Base-by-base conservation (phyloP, 2,113 vertebrate genomes). In the Paradisaea rubra region DNA sequence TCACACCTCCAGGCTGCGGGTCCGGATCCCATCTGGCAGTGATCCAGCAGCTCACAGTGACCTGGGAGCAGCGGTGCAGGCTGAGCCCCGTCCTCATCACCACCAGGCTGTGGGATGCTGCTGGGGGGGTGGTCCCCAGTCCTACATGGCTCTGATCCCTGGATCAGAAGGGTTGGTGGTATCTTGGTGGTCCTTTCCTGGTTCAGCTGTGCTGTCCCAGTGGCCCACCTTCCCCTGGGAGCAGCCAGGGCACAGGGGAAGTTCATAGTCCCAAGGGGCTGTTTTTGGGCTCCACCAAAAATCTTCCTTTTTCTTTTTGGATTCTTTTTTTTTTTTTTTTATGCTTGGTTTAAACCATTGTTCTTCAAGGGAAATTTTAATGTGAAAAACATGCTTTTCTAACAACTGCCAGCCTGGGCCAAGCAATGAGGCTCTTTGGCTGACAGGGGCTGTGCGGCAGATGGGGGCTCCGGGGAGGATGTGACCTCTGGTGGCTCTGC, bases 381-480 rank as follows among this genome's bases (percentile, higher is more conserved):
- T 97, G 78, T 12, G 81, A 95, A 97, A 95, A 97, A 96, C 63
- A 92, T 97, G 96, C 90, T 91, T 94, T 88, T 73, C 81, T 80
- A 16, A 92, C 41, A 35, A 31, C 81, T 59, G 81, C 81, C 60
- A 85, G 93, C 53, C 61, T n/a, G 73, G 63, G 66, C 94, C 65
- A 45, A 80, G 84, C 66, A 25, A 30, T 65, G 54, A 42, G 31
- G 66, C 66, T 87, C n/a, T 68, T 86, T 20, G 4, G 16, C n/a
- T 69, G 69, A 53, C 1, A 30, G n/a, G n/a, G 57, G 65, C 81
- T 78, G 63, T 10, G 63, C 64, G 49, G 59, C 7, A 8, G 56
- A 42, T 2, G 12, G 17, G 57, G 20, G 12, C 7, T 80, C n/a
- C 2, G 1, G 9, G 53, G n/a, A 41, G 61, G 33, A 76, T 3